Base-by-base conservation (phyloP, 1,140 invertebrate genomes). In the Caenorhabditis briggsae region DNA sequence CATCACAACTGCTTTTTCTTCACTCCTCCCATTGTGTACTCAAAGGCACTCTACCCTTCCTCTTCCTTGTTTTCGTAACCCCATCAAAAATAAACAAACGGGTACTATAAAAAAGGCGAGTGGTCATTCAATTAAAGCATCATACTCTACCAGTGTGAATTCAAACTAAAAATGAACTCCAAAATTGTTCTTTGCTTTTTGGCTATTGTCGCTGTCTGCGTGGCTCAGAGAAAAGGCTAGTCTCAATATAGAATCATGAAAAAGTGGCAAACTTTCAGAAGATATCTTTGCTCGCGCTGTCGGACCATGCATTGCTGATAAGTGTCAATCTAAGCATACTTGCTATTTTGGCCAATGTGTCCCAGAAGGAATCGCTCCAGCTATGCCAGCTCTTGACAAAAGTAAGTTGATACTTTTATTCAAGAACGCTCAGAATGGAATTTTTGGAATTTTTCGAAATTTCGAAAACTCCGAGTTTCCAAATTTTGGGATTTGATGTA, bases 281-380 rank as follows among this genome's bases (percentile, higher is more conserved):
- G 74, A 50, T 5, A 55, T 87, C n/a, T 87, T 87, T 0, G 64
- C 64, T 14, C 48, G 50, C 2, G 86, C 86, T 64, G 61, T 84
- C 9, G 86, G 86, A 43, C 86, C 86, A 56, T 87, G 86, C 53
- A 87, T 87, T 23, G 48, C 50, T 33, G 86, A 85, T 20, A 59
- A 78, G 33, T 87, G 86, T 61, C 86, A 65, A 43, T 20, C 82
- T 2, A 83, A 20, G 11, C 48, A 84, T 61, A 82, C 86, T 18
- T 87, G 86, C 59, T 87, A 87, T 23, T 87, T 50, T 23, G 86
- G 86, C 0, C 86, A 87, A 82, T 87, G 86, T 59, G 55, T 87
- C 59, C 86, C 86, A 61, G 48, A 53, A 7, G 64, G 82, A 12
- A 83, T 70, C 33, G 86, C 82, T 70, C 86, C 86, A 46, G n/a